Evolutionary conservation across 1,140 invertebrate species (phyloP), one percentile per base, ranked within the genome.

Genomic region (Asbolus verrucosus): DNA sequence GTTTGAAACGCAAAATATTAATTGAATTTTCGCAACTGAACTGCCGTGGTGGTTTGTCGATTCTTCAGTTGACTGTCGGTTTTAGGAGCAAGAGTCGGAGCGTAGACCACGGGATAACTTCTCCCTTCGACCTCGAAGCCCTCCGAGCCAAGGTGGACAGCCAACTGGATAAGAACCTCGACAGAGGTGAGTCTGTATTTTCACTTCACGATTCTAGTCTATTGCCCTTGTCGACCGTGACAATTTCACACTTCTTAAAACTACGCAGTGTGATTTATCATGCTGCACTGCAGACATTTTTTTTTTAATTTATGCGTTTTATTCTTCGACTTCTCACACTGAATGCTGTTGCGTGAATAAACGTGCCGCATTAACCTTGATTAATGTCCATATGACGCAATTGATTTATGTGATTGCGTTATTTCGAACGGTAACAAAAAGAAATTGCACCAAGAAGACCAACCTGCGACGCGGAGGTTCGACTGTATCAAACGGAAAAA

Each of bases 11-110:
- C n/a, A n/a, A n/a, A n/a, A n/a, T n/a, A 27, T 6, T 24, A 1
- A 50, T 24, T 11, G 46, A 19, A 31, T 54, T 54, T 54, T 43
- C 1, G 15, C 11, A n/a, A 36, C 33, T n/a, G n/a, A n/a, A n/a
- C n/a, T n/a, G 11, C 33, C 6, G 33, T n/a, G 33, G n/a, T 11
- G 27, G 4, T 4, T 30, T 8, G 4, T 36, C 33, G 6, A 6
- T 11, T 36, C 2, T 2, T 36, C 33, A 30, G 6, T 36, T 46
- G 43, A 46, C 72, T 69, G 76, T 68, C 80, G 75, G 79, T 87
- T 87, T 36, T 85, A 94, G 93, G 90, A 93, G 91, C 78, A 94
- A 94, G 83, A 94, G 92, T 80, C 88, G 92, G 74, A 94, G 92
- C 75, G 92, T 94, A 73, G 93, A 94, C 83, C 92, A 94, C 87